Conservation (phyloP, 2,113 vertebrate genomes). For the Serinus canaria region DNA sequence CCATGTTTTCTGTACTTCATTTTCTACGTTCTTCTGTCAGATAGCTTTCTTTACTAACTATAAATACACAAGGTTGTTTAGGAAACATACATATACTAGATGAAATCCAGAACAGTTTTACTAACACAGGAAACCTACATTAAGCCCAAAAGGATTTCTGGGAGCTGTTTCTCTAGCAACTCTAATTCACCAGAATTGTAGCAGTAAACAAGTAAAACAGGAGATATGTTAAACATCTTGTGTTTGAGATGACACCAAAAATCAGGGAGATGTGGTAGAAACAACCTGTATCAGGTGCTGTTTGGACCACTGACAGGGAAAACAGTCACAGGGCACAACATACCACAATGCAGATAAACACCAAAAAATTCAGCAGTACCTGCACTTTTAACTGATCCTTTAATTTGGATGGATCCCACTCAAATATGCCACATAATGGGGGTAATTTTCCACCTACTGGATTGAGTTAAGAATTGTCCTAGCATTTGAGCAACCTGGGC, state of each 20-base stretch:
- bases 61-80: neutral
- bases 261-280: neutral
- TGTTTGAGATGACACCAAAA: neutral
- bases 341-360: neutral
- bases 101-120: neutral
- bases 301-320: neutral
- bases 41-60: neutral
- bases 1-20: neutral
- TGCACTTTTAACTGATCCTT: neutral
- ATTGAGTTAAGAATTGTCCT: neutral
- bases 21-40: neutral
- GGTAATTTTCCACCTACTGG: neutral
- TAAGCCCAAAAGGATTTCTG: neutral
- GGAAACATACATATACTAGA: neutral
- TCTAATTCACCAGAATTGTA: neutral
- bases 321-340: neutral
- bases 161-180: neutral
- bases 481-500: neutral
- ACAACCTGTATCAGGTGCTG: neutral
- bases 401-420: neutral
- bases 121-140: neutral
- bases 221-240: neutral
- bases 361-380: neutral
- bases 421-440: rapidly evolving
- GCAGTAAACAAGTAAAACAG: neutral